Conservation (phyloP, 2,113 vertebrate species). For the Nibea albiflora region DNA sequence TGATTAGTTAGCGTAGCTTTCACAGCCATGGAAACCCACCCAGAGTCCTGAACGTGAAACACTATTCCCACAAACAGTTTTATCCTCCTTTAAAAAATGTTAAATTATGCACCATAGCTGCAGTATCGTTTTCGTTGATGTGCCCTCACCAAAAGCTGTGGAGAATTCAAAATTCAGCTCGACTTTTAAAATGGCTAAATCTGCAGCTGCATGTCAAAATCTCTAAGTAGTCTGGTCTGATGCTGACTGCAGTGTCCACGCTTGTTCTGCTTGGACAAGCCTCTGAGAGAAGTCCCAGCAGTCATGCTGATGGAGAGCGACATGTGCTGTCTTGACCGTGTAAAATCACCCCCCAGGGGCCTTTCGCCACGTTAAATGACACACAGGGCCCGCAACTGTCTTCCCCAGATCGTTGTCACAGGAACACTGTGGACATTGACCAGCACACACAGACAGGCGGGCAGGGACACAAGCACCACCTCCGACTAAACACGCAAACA, state of each 20-base stretch:
- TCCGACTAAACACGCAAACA: conserved; percentile 59
- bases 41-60: background rate
- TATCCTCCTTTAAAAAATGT: background rate
- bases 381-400: conserved; percentile 69
- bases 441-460: conserved; percentile 58
- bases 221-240: background rate
- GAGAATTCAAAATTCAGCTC: background rate
- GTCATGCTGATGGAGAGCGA: conserved; percentile 66
- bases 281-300: conserved; percentile 46
- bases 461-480: conserved; percentile 64
- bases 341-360: conserved; percentile 68
- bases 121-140: background rate
- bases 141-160: background rate
- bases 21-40: background rate
- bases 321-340: conserved; percentile 64
- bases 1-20: background rate
- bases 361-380: conserved; percentile 69
- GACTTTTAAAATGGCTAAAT: conserved; percentile 1
- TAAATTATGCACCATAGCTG: background rate
- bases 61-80: background rate
- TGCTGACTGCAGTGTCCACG: background rate
- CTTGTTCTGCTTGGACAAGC: conserved; percentile 10
- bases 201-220: background rate
- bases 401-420: conserved; percentile 70
- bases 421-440: conserved; percentile 77